Conservation (phyloP, 2,113 vertebrate genomes). For the Brachyhypopomus gauderio region DNA sequence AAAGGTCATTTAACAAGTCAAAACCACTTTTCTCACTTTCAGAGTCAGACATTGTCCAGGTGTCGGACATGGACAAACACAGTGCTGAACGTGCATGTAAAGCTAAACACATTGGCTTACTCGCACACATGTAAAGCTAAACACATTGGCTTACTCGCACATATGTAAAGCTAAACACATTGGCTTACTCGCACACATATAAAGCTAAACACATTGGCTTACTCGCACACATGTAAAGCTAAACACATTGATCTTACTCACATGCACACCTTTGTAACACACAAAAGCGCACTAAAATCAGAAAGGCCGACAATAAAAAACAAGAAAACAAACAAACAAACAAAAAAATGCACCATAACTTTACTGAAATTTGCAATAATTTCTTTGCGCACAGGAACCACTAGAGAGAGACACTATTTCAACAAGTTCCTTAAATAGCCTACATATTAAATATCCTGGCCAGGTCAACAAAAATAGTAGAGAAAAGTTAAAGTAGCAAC, state of each 20-base stretch:
- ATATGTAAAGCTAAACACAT: too few relatives aligned
- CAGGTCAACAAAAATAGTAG: slow-evolving; percentile 1
- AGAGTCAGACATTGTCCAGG: slow-evolving; percentile 55
- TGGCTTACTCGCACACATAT: too few relatives aligned
- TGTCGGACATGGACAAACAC: slow-evolving; percentile 31
- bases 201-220: background rate
- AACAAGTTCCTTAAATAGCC: slow-evolving; percentile 1
- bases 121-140: background rate
- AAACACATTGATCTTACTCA: background rate
- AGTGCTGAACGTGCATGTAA: slow-evolving; percentile 20
- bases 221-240: slow-evolving; percentile 9
- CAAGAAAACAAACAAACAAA: background rate
- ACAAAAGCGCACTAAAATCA: background rate
- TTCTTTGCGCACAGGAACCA: slow-evolving; percentile 6
- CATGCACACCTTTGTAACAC: too few relatives aligned
- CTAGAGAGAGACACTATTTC: slow-evolving; percentile 8
- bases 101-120: background rate
- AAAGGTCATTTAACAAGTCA: slow-evolving; percentile 57
- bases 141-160: background rate
- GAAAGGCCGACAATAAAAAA: background rate
- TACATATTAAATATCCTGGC: background rate
- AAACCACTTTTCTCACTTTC: slow-evolving; percentile 36
- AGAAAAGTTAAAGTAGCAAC: too few relatives aligned
- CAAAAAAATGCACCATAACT: background rate
- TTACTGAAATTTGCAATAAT: too few relatives aligned